Evolutionary conservation across 92 coral and sea anemone genomes (phyloP).

Genomic region (Siderastrea siderea): DNA sequence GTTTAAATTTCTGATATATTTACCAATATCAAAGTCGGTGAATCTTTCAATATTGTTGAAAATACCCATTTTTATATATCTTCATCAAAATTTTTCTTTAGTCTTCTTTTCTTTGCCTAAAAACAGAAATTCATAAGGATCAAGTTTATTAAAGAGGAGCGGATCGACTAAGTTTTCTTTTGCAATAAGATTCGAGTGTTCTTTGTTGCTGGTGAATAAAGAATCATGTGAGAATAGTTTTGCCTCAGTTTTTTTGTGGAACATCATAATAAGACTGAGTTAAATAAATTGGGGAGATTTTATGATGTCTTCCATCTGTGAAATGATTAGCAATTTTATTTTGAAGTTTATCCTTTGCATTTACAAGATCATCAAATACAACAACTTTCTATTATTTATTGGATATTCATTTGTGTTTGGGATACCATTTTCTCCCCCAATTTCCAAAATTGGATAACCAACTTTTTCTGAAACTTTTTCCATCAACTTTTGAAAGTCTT

Average conservation of each 20-base stretch:
- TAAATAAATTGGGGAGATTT: constrained; percentile 22
- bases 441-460: neutral
- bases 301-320: constrained; percentile 29
- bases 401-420: no score
- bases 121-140: no score
- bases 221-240: constrained; percentile 23
- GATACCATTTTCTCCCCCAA: neutral
- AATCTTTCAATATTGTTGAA: no score
- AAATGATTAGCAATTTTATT: neutral
- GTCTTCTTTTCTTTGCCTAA: no score
- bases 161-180: no score
- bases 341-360: constrained; percentile 7
- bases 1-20: no score
- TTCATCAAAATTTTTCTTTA: no score
- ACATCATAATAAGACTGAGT: constrained; percentile 15
- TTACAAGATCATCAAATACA: neutral
- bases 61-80: no score
- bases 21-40: no score
- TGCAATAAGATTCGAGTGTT: neutral
- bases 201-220: constrained; percentile 23
- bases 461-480: neutral
- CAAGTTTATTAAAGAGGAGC: no score
- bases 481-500: neutral
- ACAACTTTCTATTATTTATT: no score
- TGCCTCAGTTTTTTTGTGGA: neutral